Evolutionary conservation across 2,113 vertebrate genomes (phyloP).

Genomic region (Petaurus breviceps): DNA sequence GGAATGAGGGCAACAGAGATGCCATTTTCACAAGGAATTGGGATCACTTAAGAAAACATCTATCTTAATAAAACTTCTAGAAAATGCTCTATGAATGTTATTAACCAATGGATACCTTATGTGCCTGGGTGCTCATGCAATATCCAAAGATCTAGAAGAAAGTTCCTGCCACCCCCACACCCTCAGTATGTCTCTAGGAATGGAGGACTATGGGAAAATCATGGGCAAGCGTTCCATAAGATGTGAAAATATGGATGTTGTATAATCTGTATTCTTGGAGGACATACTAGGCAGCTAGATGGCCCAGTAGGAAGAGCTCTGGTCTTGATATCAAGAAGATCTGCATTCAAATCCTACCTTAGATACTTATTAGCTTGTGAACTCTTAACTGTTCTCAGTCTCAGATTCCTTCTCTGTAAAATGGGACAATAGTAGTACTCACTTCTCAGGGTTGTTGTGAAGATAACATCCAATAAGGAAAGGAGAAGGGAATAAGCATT

Average conservation of each 20-base stretch:
- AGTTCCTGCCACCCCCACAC: background rate
- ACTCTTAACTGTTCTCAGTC: background rate
- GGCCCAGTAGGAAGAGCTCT: background rate
- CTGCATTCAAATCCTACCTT: background rate
- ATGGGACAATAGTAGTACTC: background rate
- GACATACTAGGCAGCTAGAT: background rate
- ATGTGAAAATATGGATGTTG: background rate
- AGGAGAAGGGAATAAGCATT: background rate
- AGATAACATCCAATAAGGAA: background rate
- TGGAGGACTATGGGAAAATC: background rate
- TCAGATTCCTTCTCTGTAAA: background rate
- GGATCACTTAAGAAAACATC: background rate
- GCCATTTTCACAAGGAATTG: background rate
- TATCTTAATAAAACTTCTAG: background rate
- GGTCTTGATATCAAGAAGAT: background rate
- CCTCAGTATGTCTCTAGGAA: background rate
- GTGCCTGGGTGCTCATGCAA: background rate
- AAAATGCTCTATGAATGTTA: background rate
- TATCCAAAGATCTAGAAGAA: background rate
- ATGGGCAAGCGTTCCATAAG: background rate
- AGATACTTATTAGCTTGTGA: background rate
- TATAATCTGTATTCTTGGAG: background rate
- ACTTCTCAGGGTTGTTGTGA: background rate
- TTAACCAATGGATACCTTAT: background rate
- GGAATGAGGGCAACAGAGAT: background rate